A percentile compares a stretch with the other conserved stretches of the same genome.
phyloP scores from a whole-genome alignment of 2,797 vertebrate genomes.

The Spinibarbus caldwelli region DNA sequence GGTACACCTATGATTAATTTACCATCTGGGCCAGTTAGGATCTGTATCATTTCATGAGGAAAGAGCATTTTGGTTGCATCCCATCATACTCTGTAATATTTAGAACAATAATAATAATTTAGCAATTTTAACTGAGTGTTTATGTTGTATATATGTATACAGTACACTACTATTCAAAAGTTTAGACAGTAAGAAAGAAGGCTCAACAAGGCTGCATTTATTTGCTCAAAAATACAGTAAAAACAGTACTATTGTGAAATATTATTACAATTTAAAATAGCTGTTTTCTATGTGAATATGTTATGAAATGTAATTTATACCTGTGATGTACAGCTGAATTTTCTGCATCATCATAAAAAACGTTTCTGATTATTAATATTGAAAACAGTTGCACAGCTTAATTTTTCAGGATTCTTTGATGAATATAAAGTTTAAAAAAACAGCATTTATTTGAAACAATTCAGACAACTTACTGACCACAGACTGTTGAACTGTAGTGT shows the following conservation, averaged over 20 bases:
- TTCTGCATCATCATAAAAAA: background rate
- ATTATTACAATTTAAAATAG: background rate
- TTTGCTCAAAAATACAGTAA: background rate
- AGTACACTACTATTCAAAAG: background rate
- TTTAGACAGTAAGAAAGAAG: background rate
- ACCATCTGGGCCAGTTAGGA: constrained; percentile 2
- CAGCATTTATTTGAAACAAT: too few species aligned
- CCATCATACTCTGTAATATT: background rate
- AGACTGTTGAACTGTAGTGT: too few species aligned
- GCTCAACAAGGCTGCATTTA: background rate
- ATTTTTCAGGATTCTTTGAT: background rate
- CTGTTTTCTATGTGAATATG: background rate
- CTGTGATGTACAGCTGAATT: background rate
- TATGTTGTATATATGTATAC: background rate
- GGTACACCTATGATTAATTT: constrained; percentile 24
- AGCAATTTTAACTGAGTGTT: background rate
- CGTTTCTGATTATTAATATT: background rate
- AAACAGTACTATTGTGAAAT: background rate
- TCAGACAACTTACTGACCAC: too few species aligned
- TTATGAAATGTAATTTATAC: background rate
- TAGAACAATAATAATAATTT: background rate
- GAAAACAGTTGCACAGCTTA: background rate
- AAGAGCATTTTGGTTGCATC: constrained; percentile 7
- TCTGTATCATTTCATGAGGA: background rate
- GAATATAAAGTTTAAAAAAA: background rate